Evolutionary conservation across 1,140 invertebrate species (phyloP).

Genomic region (Leptinotarsa texana): DNA sequence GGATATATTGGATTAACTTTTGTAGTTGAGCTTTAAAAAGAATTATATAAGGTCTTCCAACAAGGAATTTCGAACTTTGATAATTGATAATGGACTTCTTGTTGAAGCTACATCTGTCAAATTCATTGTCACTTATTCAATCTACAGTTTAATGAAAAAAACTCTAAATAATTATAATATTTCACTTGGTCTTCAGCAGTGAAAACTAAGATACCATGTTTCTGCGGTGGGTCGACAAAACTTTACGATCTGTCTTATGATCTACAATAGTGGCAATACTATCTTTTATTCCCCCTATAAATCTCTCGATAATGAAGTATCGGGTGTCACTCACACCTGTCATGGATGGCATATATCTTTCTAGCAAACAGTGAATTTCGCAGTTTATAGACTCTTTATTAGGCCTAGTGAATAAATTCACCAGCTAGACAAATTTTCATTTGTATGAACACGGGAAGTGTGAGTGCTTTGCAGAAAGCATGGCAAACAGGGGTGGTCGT

Average conservation of each 20-base stretch:
- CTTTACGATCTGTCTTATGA: conserved; percentile 49
- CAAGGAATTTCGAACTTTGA: no score
- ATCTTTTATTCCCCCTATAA: conserved; percentile 52
- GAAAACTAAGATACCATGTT: no score
- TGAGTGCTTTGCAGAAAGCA: conserved; percentile 4
- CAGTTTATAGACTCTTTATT: conserved; percentile 38
- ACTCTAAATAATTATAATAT: no score
- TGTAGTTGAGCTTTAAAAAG: no score
- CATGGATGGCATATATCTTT: conserved; percentile 43
- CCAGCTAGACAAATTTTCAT: not conserved
- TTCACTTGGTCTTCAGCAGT: no score
- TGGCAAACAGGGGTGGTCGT: conserved; percentile 4
- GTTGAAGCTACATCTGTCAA: no score
- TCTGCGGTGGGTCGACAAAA: conserved; percentile 48
- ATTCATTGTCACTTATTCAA: no score
- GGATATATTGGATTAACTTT: no score
- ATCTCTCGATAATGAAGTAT: conserved; percentile 49
- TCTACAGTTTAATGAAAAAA: no score
- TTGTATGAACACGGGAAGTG: not conserved
- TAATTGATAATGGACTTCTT: no score
- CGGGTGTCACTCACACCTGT: conserved; percentile 49
- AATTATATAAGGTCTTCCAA: no score
- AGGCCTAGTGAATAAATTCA: conserved; percentile 28
- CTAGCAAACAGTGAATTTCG: conserved; percentile 37
- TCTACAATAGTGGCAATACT: conserved; percentile 46